phyloP scores from a whole-genome alignment of 2,888 invertebrate species.

The Lamellibrachia columna region DNA sequence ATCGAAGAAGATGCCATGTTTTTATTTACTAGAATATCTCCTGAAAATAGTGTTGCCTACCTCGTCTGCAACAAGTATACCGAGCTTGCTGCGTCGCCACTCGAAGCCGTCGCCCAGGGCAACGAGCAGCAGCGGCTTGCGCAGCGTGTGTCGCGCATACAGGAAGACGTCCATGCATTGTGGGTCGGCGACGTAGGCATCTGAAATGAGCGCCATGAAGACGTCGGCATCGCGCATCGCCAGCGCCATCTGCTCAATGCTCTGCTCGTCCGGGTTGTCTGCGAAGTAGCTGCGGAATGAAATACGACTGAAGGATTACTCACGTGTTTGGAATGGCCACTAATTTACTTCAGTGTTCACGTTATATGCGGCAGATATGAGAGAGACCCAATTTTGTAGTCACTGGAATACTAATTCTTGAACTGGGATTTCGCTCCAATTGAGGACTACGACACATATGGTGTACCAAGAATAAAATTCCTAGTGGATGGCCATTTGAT shows the following conservation, averaged over 20 bases:
- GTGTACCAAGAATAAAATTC: too few relatives aligned
- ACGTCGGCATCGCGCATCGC: slow-evolving; percentile 53
- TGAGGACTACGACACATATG: too few relatives aligned
- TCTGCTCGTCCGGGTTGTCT: not conserved
- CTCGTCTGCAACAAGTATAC: slow-evolving; percentile 54
- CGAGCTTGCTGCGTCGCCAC: slow-evolving; percentile 56
- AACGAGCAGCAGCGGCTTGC: slow-evolving; percentile 53
- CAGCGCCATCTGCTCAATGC: slow-evolving; percentile 48
- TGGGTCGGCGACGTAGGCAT: slow-evolving; percentile 50
- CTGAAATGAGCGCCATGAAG: slow-evolving; percentile 55
- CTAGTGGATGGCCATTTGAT: not conserved
- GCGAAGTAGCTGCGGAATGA: slow-evolving; percentile 29
- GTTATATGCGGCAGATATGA: too few relatives aligned
- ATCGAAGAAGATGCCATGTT: too few relatives aligned
- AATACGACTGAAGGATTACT: not conserved
- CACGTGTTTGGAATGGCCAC: too few relatives aligned
- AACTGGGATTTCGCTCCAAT: too few relatives aligned
- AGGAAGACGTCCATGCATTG: slow-evolving; percentile 55
- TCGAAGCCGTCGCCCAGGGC: slow-evolving; percentile 48
- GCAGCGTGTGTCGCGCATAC: slow-evolving; percentile 53
- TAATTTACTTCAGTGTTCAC: too few relatives aligned
- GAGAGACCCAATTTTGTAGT: too few relatives aligned
- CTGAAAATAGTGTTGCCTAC: slow-evolving; percentile 37
- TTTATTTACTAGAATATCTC: too few relatives aligned
- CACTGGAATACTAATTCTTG: too few relatives aligned